Percentiles rank a stretch among this genome's conserved stretches.
Conservation (phyloP, 2,797 vertebrate species). For the Sebastes diaconus region DNA sequence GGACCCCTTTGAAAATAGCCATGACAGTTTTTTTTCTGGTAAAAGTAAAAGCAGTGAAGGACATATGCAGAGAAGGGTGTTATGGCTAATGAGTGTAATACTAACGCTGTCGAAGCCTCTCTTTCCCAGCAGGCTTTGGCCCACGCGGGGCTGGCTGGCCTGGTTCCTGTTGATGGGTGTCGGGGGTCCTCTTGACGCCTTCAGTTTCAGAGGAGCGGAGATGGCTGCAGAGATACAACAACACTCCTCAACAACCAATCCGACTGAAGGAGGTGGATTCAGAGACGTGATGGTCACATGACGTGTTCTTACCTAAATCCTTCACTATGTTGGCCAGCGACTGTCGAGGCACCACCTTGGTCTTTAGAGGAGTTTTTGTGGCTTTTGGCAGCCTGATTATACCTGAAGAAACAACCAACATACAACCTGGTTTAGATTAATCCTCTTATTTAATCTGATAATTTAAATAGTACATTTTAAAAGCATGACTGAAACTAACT, state of each 20-base stretch:
- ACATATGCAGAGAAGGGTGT: background rate
- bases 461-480: background rate
- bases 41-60: background rate
- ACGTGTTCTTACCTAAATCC: conserved; percentile 86
- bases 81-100: conserved; percentile 7
- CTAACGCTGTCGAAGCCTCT: conserved; percentile 89
- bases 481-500: background rate
- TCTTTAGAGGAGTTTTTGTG: conserved; percentile 89
- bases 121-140: conserved; percentile 88
- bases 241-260: background rate
- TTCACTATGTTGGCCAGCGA: conserved; percentile 91
- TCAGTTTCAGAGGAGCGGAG: conserved; percentile 91
- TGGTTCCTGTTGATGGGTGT: conserved; percentile 96
- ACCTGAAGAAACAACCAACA: conserved; percentile 72
- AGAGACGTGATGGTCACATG: background rate
- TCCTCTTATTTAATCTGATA: too few species aligned
- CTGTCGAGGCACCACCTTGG: conserved; percentile 85
- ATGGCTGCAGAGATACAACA: conserved; percentile 79
- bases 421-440: background rate
- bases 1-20: too few species aligned
- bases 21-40: background rate
- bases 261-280: background rate
- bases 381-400: conserved; percentile 94
- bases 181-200: conserved; percentile 91
- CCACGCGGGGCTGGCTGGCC: conserved; percentile 87